These are phyloP conservation scores for Lasioglossum oenotherae DNA, from an alignment of 2,888 invertebrate genomes.

Conservation along the genomic window DNA sequence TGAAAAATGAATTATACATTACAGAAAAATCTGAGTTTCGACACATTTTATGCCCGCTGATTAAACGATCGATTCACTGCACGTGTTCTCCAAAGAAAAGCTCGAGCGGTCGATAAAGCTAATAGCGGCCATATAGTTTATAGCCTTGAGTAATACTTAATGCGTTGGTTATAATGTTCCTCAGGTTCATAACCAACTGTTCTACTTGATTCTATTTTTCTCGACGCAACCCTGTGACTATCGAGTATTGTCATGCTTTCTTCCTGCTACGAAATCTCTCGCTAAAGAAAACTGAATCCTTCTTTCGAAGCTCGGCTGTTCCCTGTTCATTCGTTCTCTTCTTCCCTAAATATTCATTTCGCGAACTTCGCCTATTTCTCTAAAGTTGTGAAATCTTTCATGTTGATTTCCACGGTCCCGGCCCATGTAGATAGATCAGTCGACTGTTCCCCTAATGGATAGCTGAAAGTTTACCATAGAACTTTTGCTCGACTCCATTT, in stretches of 20 bases:
- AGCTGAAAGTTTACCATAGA: neutral
- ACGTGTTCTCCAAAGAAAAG: constrained; percentile 21
- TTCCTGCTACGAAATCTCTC: neutral
- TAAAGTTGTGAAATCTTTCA: neutral
- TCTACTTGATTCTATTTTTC: neutral
- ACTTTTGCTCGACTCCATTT: neutral
- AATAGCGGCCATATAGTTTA: neutral
- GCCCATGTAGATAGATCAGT: neutral
- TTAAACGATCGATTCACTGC: constrained; percentile 2
- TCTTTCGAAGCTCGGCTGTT: neutral
- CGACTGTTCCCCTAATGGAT: neutral
- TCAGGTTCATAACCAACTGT: neutral
- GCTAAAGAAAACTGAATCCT: neutral
- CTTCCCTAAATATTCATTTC: neutral
- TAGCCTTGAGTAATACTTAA: constrained; percentile 24
- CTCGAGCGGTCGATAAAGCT: constrained; percentile 40
- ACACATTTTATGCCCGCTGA: neutral
- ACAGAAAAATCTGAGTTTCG: neutral
- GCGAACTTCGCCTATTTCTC: neutral
- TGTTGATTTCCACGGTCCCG: neutral
- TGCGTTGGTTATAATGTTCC: neutral
- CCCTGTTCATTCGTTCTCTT: neutral
- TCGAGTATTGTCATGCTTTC: neutral
- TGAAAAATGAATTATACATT: neutral
- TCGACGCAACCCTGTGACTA: too few species aligned